Evolutionary conservation across 53 echinoderm and acorn worm genomes (phyloP), one percentile per base, ranked within the genome.

Genomic region (Temnopleurus reevesii): DNA sequence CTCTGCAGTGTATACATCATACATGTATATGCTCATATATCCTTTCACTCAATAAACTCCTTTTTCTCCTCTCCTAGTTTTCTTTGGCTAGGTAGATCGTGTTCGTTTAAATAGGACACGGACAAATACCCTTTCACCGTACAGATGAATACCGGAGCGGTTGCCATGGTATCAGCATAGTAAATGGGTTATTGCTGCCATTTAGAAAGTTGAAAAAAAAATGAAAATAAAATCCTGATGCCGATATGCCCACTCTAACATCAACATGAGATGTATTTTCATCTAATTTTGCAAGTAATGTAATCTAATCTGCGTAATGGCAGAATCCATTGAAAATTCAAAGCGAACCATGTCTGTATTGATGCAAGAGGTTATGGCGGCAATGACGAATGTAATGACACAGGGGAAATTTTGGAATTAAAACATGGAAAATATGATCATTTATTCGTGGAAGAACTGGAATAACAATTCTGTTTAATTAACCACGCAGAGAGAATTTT

Each of bases 91-190:
- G 33, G 3, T 5, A 27, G 71, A 41, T 71, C 41, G 19, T 38
- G 21, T 71, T 71, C 3, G n/a, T n/a, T 71, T 71, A 71, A 71
- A 41, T 41, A 41, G 71, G 41, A 71, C 71, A 71, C 71, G 71
- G 41, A 71, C 71, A 71, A 71, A 71, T n/a, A 71, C 25, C 41
- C 23, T 17, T 41, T 71, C 41, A 19, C 33, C 71, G 19, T 15
- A 23, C 41, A 23, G 71, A 41, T 23, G 71, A 71, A 33, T 31
- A 63, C 21, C 8, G 41, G 36, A 17, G 17, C 19, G 21, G 71
- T 71, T n/a, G 23, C 71, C 71, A 38, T 41, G 71, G 23, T 41
- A 38, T 5, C 71, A 38, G 71, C 71, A 71, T 41, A 19, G 71
- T 23, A 2, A 71, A 41, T 71, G 71, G 23, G 71, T 41, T 41